Conservation (phyloP, 2,113 vertebrate genomes). For the Pitta sordida region DNA sequence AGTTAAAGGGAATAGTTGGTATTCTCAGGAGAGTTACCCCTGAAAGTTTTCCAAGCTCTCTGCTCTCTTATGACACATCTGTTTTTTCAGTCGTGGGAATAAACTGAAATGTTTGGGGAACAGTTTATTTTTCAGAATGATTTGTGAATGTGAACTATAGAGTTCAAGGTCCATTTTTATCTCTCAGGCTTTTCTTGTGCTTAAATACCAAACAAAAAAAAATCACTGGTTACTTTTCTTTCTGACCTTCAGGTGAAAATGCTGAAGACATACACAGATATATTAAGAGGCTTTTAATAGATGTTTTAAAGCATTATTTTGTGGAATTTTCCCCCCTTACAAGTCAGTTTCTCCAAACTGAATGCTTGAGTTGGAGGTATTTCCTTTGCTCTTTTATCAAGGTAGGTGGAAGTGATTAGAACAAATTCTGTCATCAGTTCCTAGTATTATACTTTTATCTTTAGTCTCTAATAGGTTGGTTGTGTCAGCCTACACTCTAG, state of each 20-base stretch:
- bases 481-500: slow-evolving; percentile 29
- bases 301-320: not conserved
- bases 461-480: slow-evolving; percentile 17
- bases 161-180: slow-evolving; percentile 1
- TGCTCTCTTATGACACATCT: not conserved
- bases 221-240: not conserved
- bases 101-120: slow-evolving; percentile 6
- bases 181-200: not conserved
- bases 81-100: not conserved
- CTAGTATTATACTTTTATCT: slow-evolving; percentile 33
- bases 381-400: slow-evolving; percentile 55
- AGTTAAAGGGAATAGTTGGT: not conserved
- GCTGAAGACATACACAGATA: not conserved
- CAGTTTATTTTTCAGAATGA: slow-evolving; percentile 35
- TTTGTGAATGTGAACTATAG: not conserved
- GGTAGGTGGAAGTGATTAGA: slow-evolving; percentile 56
- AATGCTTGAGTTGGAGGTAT: not conserved
- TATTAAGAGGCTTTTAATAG: not conserved
- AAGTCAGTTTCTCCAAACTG: not conserved
- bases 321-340: not conserved
- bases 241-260: not conserved
- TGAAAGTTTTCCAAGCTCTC: not conserved
- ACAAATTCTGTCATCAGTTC: slow-evolving; percentile 21
- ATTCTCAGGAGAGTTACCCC: not conserved
- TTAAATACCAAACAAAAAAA: not conserved